These are phyloP conservation scores for Chaunax sp. DNA, from an alignment of 2,797 vertebrate genomes.

Conservation along the genomic window DNA sequence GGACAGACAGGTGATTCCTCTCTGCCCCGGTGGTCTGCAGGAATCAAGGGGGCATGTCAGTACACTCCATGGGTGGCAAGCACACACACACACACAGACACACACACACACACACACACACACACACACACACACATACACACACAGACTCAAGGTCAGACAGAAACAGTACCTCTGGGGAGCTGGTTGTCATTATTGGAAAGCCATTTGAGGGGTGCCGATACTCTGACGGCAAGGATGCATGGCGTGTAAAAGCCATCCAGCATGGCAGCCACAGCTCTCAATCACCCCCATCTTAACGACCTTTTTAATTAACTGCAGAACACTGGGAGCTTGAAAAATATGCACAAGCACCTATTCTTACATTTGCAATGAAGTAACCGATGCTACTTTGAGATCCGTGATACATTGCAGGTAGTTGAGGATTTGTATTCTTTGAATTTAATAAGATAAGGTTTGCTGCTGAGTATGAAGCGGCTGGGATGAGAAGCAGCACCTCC, in stretches of 20 bases:
- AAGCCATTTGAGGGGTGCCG: conserved; percentile 72
- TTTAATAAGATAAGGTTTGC: conserved; percentile 9
- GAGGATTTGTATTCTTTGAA: conserved; percentile 12
- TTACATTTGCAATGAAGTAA: conserved; percentile 53
- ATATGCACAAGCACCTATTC: conserved; percentile 59
- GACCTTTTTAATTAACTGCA: conserved; percentile 70
- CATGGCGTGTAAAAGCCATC: conserved; percentile 61
- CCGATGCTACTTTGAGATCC: conserved; percentile 34
- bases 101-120: conserved; percentile 29
- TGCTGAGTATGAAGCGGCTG: too few relatives aligned
- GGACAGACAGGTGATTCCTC: conserved; percentile 76
- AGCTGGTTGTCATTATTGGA: conserved; percentile 72
- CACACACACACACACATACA: conserved; percentile 44
- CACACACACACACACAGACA: conserved; percentile 43
- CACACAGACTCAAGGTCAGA: background rate
- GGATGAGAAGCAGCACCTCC: too few relatives aligned
- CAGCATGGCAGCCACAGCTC: conserved; percentile 37
- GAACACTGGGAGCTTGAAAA: conserved; percentile 53
- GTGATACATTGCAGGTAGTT: conserved; percentile 4
- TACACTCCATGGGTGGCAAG: conserved; percentile 76
- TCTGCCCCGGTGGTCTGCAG: conserved; percentile 78
- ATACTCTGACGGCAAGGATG: conserved; percentile 54
- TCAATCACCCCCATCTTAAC: conserved; percentile 53
- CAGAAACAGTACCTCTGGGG: conserved; percentile 37
- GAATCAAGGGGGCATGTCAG: conserved; percentile 63